Evolutionary conservation across 2,888 invertebrate species (phyloP).

Genomic region (Agrochola lota): DNA sequence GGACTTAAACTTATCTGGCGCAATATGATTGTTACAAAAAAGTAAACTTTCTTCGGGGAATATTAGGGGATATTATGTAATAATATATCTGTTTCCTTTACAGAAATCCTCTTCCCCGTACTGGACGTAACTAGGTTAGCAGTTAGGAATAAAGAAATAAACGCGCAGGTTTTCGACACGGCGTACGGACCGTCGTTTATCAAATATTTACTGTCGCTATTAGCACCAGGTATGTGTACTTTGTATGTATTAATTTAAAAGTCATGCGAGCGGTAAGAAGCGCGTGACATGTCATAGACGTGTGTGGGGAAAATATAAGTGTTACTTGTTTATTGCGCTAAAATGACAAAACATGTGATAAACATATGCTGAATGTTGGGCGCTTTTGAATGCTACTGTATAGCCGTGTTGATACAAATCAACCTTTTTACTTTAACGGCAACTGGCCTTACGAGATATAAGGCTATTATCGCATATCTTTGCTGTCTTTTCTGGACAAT

Average conservation of each 20-base stretch:
- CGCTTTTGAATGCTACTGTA: too few relatives aligned
- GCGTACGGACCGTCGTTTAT: slow-evolving; percentile 83
- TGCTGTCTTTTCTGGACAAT: too few relatives aligned
- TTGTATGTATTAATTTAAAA: slow-evolving; percentile 20
- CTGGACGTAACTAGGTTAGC: slow-evolving; percentile 96
- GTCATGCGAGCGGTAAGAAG: neutral
- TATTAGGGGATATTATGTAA: neutral
- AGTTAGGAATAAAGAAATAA: slow-evolving; percentile 92
- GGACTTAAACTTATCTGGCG: neutral
- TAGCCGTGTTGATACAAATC: too few relatives aligned
- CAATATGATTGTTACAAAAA: neutral
- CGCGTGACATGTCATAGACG: neutral
- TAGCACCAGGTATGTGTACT: slow-evolving; percentile 80
- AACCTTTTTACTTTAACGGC: too few relatives aligned
- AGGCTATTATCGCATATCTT: too few relatives aligned
- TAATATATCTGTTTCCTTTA: slow-evolving; percentile 66
- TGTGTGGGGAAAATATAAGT: neutral
- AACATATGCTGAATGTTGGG: too few relatives aligned
- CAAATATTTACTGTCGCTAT: slow-evolving; percentile 79
- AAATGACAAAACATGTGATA: too few relatives aligned
- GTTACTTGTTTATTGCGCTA: too few relatives aligned
- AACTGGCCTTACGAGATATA: too few relatives aligned
- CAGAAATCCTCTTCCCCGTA: slow-evolving; percentile 96
- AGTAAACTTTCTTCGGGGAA: neutral
- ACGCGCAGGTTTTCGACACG: slow-evolving; percentile 84